Conservation (phyloP, 2,888 invertebrate species). For the Dolichomitus sp. region DNA sequence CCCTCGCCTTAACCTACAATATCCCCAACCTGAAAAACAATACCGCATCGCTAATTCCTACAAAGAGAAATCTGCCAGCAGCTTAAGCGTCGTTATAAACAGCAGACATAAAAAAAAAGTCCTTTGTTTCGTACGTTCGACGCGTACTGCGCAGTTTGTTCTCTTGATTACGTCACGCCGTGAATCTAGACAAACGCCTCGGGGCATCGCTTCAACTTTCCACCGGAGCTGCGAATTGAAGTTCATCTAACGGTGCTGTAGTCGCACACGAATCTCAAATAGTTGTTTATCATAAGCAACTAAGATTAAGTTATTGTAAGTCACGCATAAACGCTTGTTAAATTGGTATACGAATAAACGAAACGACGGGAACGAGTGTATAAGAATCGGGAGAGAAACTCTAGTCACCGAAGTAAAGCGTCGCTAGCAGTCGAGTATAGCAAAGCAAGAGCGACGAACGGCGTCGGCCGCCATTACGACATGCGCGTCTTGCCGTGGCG, state of each 20-base stretch:
- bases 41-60: background rate
- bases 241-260: slow-evolving; percentile 19
- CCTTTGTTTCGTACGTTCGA: background rate
- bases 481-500: slow-evolving; percentile 79
- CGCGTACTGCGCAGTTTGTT: slow-evolving; percentile 68
- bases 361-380: background rate
- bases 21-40: background rate
- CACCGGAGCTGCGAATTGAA: background rate
- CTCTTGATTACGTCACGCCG: slow-evolving; percentile 69
- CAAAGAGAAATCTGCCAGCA: background rate
- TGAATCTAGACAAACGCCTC: slow-evolving; percentile 57
- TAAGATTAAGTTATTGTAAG: background rate
- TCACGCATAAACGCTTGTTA: background rate
- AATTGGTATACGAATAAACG: background rate
- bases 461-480: slow-evolving; percentile 79
- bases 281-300: background rate
- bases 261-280: slow-evolving; percentile 16
- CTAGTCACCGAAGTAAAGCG: slow-evolving; percentile 10
- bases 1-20: background rate
- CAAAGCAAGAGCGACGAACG: slow-evolving; percentile 45
- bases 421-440: slow-evolving; percentile 2
- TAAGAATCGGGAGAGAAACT: background rate
- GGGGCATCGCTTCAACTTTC: slow-evolving; percentile 1
- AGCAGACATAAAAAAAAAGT: background rate
- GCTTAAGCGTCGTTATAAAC: background rate